phyloP scores from a whole-genome alignment of 1,140 invertebrate genomes.

The Eubasilissa regina region DNA sequence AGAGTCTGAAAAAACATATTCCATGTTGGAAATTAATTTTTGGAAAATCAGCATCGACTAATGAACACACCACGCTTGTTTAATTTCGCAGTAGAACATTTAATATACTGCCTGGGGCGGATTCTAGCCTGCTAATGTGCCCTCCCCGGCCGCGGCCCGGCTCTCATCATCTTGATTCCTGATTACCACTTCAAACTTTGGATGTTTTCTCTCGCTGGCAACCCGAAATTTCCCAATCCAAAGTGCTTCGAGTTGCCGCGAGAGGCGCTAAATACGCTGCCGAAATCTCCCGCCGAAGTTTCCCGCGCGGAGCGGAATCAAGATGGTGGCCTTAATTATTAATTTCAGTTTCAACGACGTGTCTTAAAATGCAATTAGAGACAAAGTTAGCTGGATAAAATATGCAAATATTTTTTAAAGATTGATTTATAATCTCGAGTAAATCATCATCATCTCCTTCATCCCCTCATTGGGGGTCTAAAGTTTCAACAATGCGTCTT shows the following conservation, averaged over 20 bases:
- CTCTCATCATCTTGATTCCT: constrained; percentile 30
- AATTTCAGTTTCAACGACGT: constrained; percentile 32
- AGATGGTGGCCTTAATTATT: constrained; percentile 40
- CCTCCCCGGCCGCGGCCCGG: background rate
- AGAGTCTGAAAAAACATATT: too few relatives aligned
- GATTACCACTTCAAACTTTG: constrained; percentile 43
- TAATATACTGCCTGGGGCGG: constrained; percentile 29
- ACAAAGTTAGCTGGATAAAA: background rate
- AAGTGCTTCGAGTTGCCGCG: constrained; percentile 28
- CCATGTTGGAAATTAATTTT: too few relatives aligned
- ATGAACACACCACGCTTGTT: constrained; percentile 13
- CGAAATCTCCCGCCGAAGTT: constrained; percentile 25
- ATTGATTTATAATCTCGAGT: too few relatives aligned
- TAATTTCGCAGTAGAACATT: constrained; percentile 19
- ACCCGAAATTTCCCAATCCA: constrained; percentile 24
- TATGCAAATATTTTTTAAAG: background rate
- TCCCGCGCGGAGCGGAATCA: constrained; percentile 24
- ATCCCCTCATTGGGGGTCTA: too few relatives aligned
- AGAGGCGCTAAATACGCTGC: constrained; percentile 34
- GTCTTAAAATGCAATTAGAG: constrained; percentile 30
- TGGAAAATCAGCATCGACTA: background rate
- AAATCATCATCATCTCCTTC: too few relatives aligned
- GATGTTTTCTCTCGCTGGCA: constrained; percentile 35
- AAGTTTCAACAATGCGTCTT: too few relatives aligned
- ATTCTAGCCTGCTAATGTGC: constrained; percentile 10